A percentile compares a stretch with the other conserved stretches of the same genome.
These are phyloP conservation scores for Acrocephalus arundinaceus DNA, from an alignment of 2,113 vertebrate genomes.

Conservation along the genomic window DNA sequence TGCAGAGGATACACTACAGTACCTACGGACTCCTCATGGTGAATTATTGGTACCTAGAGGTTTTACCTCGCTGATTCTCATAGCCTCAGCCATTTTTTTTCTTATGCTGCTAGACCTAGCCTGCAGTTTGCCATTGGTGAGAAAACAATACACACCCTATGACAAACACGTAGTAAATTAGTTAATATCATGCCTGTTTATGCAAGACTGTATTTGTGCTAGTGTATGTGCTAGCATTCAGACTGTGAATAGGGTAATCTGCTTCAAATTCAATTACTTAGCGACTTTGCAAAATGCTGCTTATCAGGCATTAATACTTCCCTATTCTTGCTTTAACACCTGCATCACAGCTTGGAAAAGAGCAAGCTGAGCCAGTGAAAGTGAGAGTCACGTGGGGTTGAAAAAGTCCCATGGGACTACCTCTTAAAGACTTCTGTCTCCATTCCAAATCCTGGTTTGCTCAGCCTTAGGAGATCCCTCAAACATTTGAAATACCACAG, in stretches of 20 bases:
- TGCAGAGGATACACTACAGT: neutral
- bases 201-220: neutral
- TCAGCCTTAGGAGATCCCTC: neutral
- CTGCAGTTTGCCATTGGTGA: neutral
- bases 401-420: neutral
- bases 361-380: conserved; percentile 3
- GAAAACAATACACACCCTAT: neutral
- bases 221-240: neutral
- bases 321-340: conserved; percentile 22
- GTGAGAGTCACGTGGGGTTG: neutral
- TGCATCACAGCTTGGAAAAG: neutral
- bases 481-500: conserved; percentile 9
- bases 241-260: neutral
- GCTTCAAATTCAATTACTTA: conserved; percentile 31
- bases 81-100: neutral
- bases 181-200: neutral
- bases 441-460: neutral
- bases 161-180: neutral
- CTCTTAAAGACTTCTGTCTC: neutral
- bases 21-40: neutral
- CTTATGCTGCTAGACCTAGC: neutral
- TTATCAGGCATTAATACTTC: conserved; percentile 55
- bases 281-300: neutral
- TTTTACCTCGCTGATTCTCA: neutral
- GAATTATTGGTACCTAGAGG: neutral